Evolutionary conservation across 2,888 invertebrate species (phyloP), one percentile per base, ranked within the genome.

Genomic region (Leptodirus hochenwartii): DNA sequence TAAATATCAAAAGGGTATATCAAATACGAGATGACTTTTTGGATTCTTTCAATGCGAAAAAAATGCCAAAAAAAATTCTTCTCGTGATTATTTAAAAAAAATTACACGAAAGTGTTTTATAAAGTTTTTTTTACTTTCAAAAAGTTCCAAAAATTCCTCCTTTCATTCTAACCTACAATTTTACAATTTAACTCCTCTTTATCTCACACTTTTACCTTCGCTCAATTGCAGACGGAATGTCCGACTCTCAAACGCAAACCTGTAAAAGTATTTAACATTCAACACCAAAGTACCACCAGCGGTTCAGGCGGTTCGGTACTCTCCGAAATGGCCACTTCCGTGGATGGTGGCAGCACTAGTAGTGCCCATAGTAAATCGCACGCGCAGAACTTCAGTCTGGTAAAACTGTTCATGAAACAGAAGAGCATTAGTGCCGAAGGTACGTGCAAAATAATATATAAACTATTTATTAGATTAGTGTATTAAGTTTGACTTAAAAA

Each of bases 341-440:
- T 54, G 2, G 54, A 56, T 33, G 49, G 45, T 3, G 49, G 46
- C 29, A 47, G 45, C 29, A 47, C 47, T 26, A 48, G 46, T 16
- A 39, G 42, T 17, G 13, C 22, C 3, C 43, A 41, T 32, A 32
- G 39, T 60, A 58, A 54, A 34, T 10, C 39, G 38, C 46, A 46
- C 27, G 64, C 70, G 41, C 69, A 76, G 37, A 70, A 77, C 41
- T 73, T 85, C 51, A 85, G 76, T 54, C 65, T 87, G 47, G 80
- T 87, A 24, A 80, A 80, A 53, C 61, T 85, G 39, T 87, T 85
- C 49, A 85, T 87, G 66, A 84, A 85, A 53, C 85, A 85, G 49
- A 82, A 82, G 52, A 82, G 81, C 50, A 70, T 69, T 58, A 78
- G 79, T 40, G 73, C 72, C 31, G 80, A 81, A 51, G 73, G 73